Evolutionary conservation across 2,113 vertebrate genomes (phyloP), one percentile per base, ranked within the genome.

Genomic region (Anolis sagrei): DNA sequence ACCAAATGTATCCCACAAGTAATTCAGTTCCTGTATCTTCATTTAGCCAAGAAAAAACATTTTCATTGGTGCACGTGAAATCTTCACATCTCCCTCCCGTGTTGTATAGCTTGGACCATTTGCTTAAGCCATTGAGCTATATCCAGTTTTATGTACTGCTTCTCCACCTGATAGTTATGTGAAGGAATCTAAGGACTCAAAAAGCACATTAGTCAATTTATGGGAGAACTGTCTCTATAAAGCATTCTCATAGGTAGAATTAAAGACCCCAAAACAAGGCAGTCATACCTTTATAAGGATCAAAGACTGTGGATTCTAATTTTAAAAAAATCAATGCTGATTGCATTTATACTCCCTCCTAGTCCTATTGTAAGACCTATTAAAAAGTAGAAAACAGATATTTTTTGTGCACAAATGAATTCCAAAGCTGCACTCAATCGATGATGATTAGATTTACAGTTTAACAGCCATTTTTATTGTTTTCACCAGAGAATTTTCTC

Each of bases 391-490:
- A 85, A n/a, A 62, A 64, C 14, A 82, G 79, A 83, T 77, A 83
- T 21, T 8, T 81, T 90, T 75, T 82, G 80, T 73, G 81, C 78
- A 88, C 79, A 90, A 89, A 91, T 91, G 87, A 93, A 95, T 84
- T 76, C 87, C 91, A 90, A 93, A 91, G 44, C 23, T 89, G 87
- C 87, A 90, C 18, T 34, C 81, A 93, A 89, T 95, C 95, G 2
- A 95, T 95, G 78, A 1, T 95, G 88, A 96, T 95, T 95, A 94
- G 79, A 95, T 96, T 95, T 95, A 88, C 87, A 90, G 70, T 92
- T 93, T 90, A 92, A 93, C 93, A 90, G 90, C 82, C 90, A 76
- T 93, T 93, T 95, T 94, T 95, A 95, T 93, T 86, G 88, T 93
- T 96, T 93, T 95, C 91, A 92, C 94, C 90, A 85, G 87, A 93